Conservation (phyloP, 1,140 invertebrate species). For the Zaprionus davidi region DNA sequence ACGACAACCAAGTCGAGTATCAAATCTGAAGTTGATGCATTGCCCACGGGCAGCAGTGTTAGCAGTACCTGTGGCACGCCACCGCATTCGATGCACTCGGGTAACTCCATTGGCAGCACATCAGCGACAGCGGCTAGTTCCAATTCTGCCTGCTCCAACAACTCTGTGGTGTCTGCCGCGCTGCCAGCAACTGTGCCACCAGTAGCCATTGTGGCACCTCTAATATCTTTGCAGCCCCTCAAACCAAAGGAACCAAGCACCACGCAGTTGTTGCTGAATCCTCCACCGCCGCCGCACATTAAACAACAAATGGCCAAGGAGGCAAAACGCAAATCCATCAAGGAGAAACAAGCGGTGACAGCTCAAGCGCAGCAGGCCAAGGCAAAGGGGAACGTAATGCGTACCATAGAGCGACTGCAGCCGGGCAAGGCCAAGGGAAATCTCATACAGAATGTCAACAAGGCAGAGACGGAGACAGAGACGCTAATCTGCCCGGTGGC, state of each 20-base stretch:
- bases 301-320: constrained; percentile 81
- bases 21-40: constrained; percentile 55
- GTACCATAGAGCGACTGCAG: constrained; percentile 92
- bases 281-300: constrained; percentile 78
- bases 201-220: neutral
- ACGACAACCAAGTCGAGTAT: constrained; percentile 29
- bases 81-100: constrained; percentile 78
- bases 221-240: constrained; percentile 70
- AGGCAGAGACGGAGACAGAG: constrained; percentile 76
- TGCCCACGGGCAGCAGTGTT: constrained; percentile 71
- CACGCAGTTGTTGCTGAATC: constrained; percentile 70
- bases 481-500: constrained; percentile 61
- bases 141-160: constrained; percentile 48
- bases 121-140: constrained; percentile 69
- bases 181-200: neutral
- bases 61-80: constrained; percentile 78
- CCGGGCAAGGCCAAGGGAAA: constrained; percentile 94
- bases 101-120: constrained; percentile 77
- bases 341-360: constrained; percentile 70
- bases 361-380: constrained; percentile 75
- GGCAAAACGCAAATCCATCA: constrained; percentile 75
- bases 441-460: constrained; percentile 87
- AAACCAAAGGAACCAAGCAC: constrained; percentile 84
- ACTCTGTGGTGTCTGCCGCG: constrained; percentile 23
- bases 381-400: constrained; percentile 90